Conservation (phyloP, 2,113 vertebrate species). For the Pheucticus melanocephalus region DNA sequence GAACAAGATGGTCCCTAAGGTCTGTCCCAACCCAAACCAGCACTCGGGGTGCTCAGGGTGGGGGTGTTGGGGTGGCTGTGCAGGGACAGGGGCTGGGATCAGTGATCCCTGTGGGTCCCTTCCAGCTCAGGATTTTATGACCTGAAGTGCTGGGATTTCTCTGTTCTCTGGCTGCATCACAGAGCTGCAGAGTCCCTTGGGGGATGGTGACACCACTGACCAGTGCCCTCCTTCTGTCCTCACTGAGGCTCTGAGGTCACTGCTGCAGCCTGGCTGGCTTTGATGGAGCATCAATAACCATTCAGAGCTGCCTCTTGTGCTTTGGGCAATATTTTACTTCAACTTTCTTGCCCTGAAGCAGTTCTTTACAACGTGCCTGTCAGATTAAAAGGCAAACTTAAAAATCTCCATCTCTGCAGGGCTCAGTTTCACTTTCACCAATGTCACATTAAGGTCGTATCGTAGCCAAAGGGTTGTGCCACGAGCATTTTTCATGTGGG, state of each 20-base stretch:
- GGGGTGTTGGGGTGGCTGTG: neutral
- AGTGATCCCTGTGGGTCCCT: rapidly evolving
- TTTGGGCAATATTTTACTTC: neutral
- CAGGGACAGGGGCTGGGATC: rapidly evolving
- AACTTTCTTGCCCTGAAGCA: constrained; percentile 25
- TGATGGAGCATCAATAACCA: neutral
- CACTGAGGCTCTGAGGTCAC: neutral
- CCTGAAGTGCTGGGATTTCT: neutral
- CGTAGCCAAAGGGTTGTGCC: constrained; percentile 39
- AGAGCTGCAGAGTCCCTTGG: neutral
- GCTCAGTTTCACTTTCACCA: neutral
- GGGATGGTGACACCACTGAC: neutral
- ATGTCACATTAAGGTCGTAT: constrained; percentile 27
- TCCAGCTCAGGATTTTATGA: neutral
- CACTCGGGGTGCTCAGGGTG: neutral
- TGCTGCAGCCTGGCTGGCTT: neutral
- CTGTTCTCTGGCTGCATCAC: neutral
- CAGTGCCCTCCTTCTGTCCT: neutral
- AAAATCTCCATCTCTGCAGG: neutral
- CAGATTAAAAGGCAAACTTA: neutral
- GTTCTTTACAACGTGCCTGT: neutral
- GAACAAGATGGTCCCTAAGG: neutral
- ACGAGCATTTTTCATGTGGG: neutral
- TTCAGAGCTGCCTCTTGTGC: neutral
- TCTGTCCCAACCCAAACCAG: neutral